Evolutionary conservation across 2,797 vertebrate genomes (phyloP).

Genomic region (Falco cherrug): DNA sequence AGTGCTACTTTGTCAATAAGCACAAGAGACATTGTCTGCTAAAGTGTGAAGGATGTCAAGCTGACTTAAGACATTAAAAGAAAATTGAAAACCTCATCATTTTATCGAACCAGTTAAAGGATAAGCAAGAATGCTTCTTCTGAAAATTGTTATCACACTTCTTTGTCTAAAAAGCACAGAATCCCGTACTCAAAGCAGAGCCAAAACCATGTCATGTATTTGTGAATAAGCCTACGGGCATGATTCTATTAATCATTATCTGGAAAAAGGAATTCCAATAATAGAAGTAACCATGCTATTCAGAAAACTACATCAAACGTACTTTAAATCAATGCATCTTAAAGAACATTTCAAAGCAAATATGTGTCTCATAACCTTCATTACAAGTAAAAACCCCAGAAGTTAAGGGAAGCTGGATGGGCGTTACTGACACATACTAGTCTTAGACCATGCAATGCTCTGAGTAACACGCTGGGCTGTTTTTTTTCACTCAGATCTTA

Average conservation of each 20-base stretch:
- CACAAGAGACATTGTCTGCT: neutral
- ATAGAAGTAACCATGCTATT: neutral
- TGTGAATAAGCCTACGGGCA: neutral
- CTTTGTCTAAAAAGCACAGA: neutral
- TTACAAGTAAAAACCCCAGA: neutral
- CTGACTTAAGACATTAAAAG: neutral
- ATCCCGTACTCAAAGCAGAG: neutral
- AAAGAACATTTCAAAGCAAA: neutral
- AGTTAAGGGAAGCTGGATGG: neutral
- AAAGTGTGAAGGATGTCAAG: neutral
- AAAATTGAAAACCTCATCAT: neutral
- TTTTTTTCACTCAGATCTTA: neutral
- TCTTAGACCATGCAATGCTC: neutral
- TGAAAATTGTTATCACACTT: neutral
- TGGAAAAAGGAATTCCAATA: neutral
- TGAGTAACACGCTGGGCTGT: fast-evolving
- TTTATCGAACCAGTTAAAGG: neutral
- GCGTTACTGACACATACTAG: neutral
- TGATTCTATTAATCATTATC: neutral
- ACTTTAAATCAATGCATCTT: neutral
- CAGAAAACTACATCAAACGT: neutral
- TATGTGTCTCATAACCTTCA: neutral
- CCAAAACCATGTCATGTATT: neutral
- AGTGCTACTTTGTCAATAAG: neutral
- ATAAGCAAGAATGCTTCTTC: neutral